Evolutionary conservation across 2,113 vertebrate genomes (phyloP).

Genomic region (Eurypyga helias): DNA sequence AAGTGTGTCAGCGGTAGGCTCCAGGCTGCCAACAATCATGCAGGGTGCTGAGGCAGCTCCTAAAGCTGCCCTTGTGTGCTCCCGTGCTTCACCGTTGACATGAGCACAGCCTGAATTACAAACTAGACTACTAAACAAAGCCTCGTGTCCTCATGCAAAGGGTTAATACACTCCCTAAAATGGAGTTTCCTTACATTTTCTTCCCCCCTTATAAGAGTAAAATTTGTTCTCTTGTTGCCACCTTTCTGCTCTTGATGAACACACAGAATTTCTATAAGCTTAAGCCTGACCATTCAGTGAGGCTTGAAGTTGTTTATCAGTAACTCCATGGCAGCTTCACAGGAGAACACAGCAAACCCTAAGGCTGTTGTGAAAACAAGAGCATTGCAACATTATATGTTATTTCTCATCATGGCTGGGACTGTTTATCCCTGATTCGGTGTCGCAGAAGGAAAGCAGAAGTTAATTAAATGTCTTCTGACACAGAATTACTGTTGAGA

Average conservation of each 20-base stretch:
- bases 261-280: rapidly evolving
- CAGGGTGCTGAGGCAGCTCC: not conserved
- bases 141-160: not conserved
- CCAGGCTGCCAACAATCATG: not conserved
- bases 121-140: not conserved
- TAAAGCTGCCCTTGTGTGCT: not conserved
- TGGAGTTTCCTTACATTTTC: not conserved
- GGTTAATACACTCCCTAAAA: not conserved
- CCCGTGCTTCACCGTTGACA: rapidly evolving
- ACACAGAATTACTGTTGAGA: rapidly evolving
- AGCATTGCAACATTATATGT: not conserved
- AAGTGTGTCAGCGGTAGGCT: not conserved
- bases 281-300: not conserved
- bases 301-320: not conserved
- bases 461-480: not conserved
- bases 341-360: not conserved
- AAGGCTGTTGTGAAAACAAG: not conserved
- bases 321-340: not conserved
- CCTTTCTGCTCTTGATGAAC: not conserved
- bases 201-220: not conserved
- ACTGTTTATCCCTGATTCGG: not conserved
- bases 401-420: not conserved
- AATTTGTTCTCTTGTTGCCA: not conserved
- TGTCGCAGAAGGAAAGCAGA: not conserved
- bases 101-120: not conserved